Conservation (phyloP, 2,113 vertebrate genomes). For the Scomber colias region DNA sequence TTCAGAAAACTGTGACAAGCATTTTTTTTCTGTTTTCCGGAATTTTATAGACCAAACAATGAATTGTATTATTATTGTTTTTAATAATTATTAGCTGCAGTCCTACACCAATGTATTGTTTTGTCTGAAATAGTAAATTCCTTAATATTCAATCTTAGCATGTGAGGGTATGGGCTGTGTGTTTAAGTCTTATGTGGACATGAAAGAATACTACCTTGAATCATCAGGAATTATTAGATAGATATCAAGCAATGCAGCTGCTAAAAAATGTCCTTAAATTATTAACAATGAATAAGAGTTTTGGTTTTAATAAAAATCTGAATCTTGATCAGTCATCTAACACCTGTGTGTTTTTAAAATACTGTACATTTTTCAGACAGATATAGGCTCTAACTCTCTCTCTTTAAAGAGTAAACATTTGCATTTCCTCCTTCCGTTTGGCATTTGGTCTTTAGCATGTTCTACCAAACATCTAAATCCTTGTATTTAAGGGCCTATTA, state of each 20-base stretch:
- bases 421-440: not conserved
- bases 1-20: too few relatives aligned
- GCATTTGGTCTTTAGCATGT: slow-evolving; percentile 18
- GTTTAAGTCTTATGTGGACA: not conserved
- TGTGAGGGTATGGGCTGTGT: not conserved
- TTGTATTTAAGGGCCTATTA: slow-evolving; percentile 55
- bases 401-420: not conserved
- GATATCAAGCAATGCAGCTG: not conserved
- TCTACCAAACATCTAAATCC: slow-evolving; percentile 34
- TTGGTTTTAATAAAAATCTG: not conserved
- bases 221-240: not conserved
- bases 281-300: not conserved
- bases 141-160: not conserved
- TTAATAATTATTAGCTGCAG: too few relatives aligned
- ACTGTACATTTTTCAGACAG: not conserved
- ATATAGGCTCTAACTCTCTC: not conserved
- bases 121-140: not conserved
- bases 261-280: not conserved
- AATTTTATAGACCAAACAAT: too few relatives aligned
- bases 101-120: not conserved
- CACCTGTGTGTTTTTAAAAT: too few relatives aligned
- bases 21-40: too few relatives aligned
- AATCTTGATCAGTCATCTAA: not conserved
- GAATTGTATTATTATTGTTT: too few relatives aligned
- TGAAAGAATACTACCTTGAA: not conserved